Evolutionary conservation across 2,113 vertebrate species (phyloP).

Genomic region (Anolis carolinensis): DNA sequence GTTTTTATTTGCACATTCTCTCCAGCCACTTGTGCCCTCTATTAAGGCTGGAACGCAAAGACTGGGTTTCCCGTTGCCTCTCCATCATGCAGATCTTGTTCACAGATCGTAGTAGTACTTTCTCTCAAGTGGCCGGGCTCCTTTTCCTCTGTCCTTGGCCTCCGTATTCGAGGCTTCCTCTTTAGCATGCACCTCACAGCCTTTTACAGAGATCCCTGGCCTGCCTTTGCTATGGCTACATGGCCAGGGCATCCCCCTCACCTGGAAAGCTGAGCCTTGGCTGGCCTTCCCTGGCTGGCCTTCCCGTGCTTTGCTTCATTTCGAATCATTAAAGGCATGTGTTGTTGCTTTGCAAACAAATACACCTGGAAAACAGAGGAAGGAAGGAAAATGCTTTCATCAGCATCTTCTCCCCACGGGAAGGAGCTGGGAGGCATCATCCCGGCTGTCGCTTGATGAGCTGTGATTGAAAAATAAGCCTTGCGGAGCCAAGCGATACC

Average conservation of each 20-base stretch:
- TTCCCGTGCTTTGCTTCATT: not conserved
- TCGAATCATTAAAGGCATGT: not conserved
- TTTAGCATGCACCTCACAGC: conserved; percentile 63
- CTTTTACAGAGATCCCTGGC: conserved; percentile 46
- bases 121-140: too few species aligned
- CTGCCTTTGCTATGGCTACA: not conserved
- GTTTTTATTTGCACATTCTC: not conserved
- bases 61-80: not conserved
- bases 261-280: not conserved
- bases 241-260: not conserved
- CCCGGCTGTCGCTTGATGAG: not conserved
- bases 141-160: not conserved
- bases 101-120: not conserved
- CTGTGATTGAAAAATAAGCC: not conserved
- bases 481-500: not conserved
- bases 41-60: not conserved
- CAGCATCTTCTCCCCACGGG: not conserved
- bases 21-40: not conserved
- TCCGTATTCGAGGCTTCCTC: conserved; percentile 44
- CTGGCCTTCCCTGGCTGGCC: not conserved
- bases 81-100: not conserved
- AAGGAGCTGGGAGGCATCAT: not conserved
- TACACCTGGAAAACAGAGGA: too few species aligned
- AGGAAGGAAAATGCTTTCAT: not conserved
- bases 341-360: not conserved